A percentile compares a stretch with the other conserved stretches of the same genome.
phyloP scores from a whole-genome alignment of 2,113 vertebrate genomes.

The Rhinolophus ferrumequinum region DNA sequence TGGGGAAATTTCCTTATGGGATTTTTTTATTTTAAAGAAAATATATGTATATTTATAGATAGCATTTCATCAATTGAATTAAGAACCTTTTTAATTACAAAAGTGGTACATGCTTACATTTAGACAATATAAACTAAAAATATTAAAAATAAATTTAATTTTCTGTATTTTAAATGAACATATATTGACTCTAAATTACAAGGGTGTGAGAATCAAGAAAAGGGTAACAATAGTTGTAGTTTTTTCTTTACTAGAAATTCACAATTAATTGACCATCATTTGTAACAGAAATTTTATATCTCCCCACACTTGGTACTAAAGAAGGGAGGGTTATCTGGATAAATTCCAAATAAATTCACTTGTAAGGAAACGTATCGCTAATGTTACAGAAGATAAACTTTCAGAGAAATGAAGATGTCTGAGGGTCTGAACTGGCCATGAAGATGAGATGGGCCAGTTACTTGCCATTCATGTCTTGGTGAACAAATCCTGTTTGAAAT shows the following conservation, averaged over 20 bases:
- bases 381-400: neutral
- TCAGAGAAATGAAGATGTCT: neutral
- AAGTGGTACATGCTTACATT: neutral
- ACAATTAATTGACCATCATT: neutral
- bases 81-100: neutral
- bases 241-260: neutral
- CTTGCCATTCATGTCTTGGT: neutral
- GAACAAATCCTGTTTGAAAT: neutral
- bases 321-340: neutral
- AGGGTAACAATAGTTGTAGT: neutral
- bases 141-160: neutral
- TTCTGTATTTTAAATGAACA: neutral
- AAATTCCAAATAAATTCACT: neutral
- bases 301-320: neutral
- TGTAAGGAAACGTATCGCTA: neutral
- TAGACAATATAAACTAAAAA: neutral
- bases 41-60: neutral
- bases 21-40: slow-evolving; percentile 57
- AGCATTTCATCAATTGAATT: slow-evolving; percentile 7
- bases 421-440: neutral
- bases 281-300: neutral
- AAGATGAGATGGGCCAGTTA: neutral
- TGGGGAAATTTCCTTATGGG: slow-evolving; percentile 23
- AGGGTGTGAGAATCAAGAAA: neutral
- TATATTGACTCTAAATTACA: neutral